Evolutionary conservation across 2,888 invertebrate species (phyloP).

Genomic region (Rhagonycha fulva): DNA sequence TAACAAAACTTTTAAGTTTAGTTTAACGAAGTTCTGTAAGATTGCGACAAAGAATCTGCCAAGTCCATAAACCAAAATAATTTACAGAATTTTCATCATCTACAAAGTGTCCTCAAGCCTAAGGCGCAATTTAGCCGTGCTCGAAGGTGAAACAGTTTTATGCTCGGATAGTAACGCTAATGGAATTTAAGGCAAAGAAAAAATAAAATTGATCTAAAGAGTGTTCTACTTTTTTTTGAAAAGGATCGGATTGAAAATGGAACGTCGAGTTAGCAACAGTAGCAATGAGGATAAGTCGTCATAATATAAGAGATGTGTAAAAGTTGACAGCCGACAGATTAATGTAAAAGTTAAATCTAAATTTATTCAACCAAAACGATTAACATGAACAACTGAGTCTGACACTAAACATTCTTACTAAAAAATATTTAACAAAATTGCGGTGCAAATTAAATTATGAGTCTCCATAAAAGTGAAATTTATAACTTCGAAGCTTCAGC

Average conservation of each 20-base stretch:
- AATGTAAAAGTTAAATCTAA: neutral
- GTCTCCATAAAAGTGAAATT: neutral
- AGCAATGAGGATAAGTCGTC: neutral
- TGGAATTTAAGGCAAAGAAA: neutral
- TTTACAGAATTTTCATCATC: neutral
- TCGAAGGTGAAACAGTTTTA: neutral
- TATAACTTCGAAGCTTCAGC: neutral
- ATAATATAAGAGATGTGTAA: neutral
- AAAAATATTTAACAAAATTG: neutral
- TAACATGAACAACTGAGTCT: neutral
- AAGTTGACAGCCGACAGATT: slow-evolving; percentile 2
- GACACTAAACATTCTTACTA: neutral
- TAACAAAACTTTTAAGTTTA: neutral
- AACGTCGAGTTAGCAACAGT: neutral
- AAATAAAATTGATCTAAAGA: neutral
- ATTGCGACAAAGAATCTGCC: neutral
- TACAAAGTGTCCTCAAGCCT: neutral
- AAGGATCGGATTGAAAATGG: neutral
- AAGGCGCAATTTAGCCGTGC: neutral
- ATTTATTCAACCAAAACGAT: neutral
- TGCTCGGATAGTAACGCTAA: neutral
- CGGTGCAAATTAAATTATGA: neutral
- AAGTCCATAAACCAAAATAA: neutral
- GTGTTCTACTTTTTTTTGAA: neutral
- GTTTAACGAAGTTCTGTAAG: neutral